Evolutionary conservation across 2,113 vertebrate genomes (phyloP).

Genomic region (Meleagris gallopavo): DNA sequence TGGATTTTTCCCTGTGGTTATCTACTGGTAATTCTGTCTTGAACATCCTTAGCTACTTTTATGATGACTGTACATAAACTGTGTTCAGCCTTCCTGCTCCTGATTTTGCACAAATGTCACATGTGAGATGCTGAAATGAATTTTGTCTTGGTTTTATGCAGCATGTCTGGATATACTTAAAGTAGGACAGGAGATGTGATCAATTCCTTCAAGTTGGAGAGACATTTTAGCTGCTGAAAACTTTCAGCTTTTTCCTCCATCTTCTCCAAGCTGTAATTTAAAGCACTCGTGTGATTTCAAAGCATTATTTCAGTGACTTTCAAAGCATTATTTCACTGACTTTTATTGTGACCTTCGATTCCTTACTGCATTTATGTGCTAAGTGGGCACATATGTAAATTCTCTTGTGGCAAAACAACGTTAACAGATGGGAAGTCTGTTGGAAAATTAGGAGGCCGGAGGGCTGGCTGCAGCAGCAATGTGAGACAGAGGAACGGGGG

Average conservation of each 20-base stretch:
- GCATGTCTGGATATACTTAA: conserved; percentile 16
- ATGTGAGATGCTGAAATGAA: background rate
- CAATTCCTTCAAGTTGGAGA: background rate
- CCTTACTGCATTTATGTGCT: background rate
- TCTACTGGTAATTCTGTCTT: background rate
- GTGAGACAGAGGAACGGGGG: background rate
- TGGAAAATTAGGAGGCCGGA: background rate
- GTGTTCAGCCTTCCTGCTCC: background rate
- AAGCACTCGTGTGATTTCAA: background rate
- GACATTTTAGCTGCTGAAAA: background rate
- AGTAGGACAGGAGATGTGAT: background rate
- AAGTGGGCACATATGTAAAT: background rate
- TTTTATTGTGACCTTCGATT: conserved; percentile 1
- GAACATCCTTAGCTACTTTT: background rate
- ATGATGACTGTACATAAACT: background rate
- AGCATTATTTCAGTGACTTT: conserved; percentile 8
- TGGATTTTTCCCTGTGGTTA: background rate
- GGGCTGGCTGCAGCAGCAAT: background rate
- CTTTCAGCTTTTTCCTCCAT: background rate
- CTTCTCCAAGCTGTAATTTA: background rate
- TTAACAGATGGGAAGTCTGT: conserved; percentile 13
- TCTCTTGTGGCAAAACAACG: background rate
- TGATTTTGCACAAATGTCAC: conserved; percentile 3
- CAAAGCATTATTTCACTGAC: background rate
- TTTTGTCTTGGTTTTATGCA: conserved; percentile 45